Base-by-base conservation (phyloP, 2,113 vertebrate genomes). In the Microtus ochrogaster region DNA sequence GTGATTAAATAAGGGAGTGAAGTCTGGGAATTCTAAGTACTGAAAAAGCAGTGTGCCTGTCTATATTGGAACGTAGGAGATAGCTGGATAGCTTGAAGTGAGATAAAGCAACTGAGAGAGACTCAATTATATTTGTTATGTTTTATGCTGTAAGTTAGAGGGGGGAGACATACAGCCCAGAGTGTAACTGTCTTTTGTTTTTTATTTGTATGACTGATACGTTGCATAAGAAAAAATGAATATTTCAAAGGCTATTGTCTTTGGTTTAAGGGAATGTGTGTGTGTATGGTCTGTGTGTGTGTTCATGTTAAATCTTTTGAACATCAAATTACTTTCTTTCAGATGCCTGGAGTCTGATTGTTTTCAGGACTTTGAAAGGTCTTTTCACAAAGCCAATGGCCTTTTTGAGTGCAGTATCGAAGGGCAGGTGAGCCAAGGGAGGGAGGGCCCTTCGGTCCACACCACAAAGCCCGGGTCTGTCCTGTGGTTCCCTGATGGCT, bases 401-500 rank as follows among this genome's bases (percentile, higher is more conserved):
- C 39, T n/a, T 88, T 89, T 76, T 14, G 13, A 90, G 58, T 28
- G 44, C 44, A 49, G 0, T 66, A 21, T 26, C 83, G n/a, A 49
- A n/a, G 63, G 70, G 28, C 24, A 66, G 28, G 17, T 17, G 61
- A 85, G 58, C 28, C 17, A 76, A 91, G 87, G 44, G 33, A 89
- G 68, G 1, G 19, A 55, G 41, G 36, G 0, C 11, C 36, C 30
- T 94, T 94, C 24, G 16, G 47, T 76, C 66, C 82, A 13, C 4
- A 28, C 44, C 86, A 83, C 87, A 95, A 85, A 92, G 93, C 72
- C 85, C 58, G 41, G 85, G 47, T 11, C 1, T 72, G 44, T 19
- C 58, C 52, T 84, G 78, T 41, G 0, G 63, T 21, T 94, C 74
- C 86, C 86, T 94, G 49, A 79, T 90, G 85, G 47, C 89, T 97